phyloP scores from a whole-genome alignment of 2,113 vertebrate species.

The Montifringilla adamsi region DNA sequence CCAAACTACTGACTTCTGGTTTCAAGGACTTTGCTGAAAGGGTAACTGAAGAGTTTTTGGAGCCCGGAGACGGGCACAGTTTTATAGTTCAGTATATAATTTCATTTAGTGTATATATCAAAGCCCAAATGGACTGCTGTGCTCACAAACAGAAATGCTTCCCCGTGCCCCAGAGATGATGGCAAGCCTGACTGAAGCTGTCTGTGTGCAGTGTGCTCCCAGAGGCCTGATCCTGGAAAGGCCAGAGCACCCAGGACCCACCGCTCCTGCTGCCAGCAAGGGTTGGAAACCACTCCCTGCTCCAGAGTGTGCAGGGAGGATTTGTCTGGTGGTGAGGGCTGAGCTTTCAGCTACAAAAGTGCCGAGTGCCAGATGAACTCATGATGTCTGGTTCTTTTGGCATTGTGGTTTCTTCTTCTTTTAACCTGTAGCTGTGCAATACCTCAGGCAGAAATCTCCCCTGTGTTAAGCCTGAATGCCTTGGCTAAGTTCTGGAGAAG shows the following conservation, averaged over 20 bases:
- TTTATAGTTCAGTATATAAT: not conserved
- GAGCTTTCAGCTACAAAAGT: not conserved
- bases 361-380: not conserved
- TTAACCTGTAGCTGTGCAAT: not conserved
- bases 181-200: not conserved
- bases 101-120: not conserved
- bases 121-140: not conserved
- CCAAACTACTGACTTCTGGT: not conserved
- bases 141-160: not conserved
- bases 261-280: accelerated
- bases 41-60: not conserved
- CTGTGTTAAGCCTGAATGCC: not conserved
- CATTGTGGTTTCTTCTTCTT: not conserved
- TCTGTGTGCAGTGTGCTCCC: not conserved
- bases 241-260: accelerated
- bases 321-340: not conserved
- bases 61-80: not conserved
- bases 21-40: not conserved
- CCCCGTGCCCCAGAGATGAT: accelerated
- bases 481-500: not conserved
- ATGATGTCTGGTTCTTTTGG: not conserved
- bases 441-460: not conserved
- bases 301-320: accelerated
- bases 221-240: not conserved
- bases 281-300: not conserved